Evolutionary conservation across 2,797 vertebrate species (phyloP).

Genomic region (Tokudaia tokunoshimensis): DNA sequence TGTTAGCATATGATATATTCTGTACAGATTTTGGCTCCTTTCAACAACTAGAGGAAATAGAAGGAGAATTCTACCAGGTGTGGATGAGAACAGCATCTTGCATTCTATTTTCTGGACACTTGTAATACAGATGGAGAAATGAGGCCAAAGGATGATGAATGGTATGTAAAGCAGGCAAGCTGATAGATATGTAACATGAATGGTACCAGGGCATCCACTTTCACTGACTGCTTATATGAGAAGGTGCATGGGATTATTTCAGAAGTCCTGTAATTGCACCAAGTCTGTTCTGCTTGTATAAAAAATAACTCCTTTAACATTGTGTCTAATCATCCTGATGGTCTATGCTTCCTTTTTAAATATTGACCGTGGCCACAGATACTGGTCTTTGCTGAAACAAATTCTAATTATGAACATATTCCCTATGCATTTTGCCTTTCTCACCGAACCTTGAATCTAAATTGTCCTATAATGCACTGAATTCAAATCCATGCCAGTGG

Average conservation of each 20-base stretch:
- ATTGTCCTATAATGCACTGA: background rate
- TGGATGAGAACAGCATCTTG: background rate
- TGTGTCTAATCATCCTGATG: background rate
- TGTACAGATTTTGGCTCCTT: background rate
- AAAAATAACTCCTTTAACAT: background rate
- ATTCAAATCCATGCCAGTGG: background rate
- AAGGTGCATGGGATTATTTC: background rate
- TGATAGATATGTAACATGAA: background rate
- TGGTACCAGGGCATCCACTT: background rate
- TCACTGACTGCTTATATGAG: background rate
- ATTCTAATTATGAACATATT: background rate
- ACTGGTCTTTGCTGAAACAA: background rate
- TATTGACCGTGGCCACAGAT: background rate
- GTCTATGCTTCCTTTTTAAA: background rate
- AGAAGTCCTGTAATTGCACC: background rate
- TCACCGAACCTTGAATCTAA: background rate
- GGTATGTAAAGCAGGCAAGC: background rate
- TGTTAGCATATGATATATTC: background rate
- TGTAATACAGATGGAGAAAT: background rate
- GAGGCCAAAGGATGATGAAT: background rate
- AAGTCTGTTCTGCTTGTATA: background rate
- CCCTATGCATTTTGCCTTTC: background rate
- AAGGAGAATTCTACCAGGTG: background rate
- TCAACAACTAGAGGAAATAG: background rate
- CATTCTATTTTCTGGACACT: accelerated